A percentile compares a stretch with the other conserved stretches of the same genome.
Evolutionary conservation across 2,888 invertebrate genomes (phyloP).

Genomic region (Calameuta filiformis): DNA sequence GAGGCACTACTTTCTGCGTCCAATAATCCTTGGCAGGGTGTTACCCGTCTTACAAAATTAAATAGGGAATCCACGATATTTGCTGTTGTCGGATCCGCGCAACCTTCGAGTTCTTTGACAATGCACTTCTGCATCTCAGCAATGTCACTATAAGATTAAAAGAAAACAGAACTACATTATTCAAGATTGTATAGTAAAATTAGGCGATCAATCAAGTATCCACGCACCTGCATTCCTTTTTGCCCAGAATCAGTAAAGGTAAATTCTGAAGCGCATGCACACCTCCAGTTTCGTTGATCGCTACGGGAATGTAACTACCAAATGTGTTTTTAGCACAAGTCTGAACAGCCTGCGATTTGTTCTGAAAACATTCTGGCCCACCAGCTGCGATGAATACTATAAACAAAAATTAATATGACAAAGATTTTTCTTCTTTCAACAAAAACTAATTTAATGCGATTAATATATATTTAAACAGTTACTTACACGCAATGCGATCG

Average conservation of each 20-base stretch:
- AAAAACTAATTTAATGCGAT: not conserved
- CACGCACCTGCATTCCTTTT: constrained; percentile 68
- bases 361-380: constrained; percentile 79
- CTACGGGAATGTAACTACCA: constrained; percentile 67
- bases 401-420: not conserved
- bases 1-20: not conserved
- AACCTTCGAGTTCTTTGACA: constrained; percentile 73
- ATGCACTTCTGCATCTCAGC: constrained; percentile 71
- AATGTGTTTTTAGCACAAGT: constrained; percentile 75
- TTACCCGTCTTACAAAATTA: constrained; percentile 75
- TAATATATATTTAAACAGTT: constrained; percentile 2
- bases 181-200: not conserved
- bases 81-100: constrained; percentile 80
- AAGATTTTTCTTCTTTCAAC: too few species aligned
- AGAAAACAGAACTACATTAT: constrained; percentile 14
- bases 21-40: constrained; percentile 69
- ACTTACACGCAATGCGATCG: constrained; percentile 83
- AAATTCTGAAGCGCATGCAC: constrained; percentile 49
- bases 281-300: constrained; percentile 26
- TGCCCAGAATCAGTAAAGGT: constrained; percentile 73
- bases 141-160: constrained; percentile 66
- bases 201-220: not conserved
- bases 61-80: constrained; percentile 84
- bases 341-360: constrained; percentile 72
- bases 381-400: constrained; percentile 83